Evolutionary conservation across 2,113 vertebrate species (phyloP).

Genomic region (Pluvialis apricaria): DNA sequence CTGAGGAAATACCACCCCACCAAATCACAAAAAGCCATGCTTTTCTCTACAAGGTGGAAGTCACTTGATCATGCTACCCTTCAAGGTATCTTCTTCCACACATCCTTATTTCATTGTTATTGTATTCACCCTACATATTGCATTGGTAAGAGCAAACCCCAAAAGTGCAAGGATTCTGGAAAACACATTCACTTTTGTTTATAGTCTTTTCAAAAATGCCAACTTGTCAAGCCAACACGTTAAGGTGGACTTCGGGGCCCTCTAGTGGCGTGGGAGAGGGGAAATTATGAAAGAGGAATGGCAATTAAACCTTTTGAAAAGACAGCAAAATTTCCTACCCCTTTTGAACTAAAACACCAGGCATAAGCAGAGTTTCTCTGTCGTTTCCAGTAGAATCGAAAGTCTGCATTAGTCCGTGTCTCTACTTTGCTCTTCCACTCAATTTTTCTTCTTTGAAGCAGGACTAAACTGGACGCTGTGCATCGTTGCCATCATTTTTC

Average conservation of each 20-base stretch:
- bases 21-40: neutral
- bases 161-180: neutral
- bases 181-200: rapidly evolving
- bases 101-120: neutral
- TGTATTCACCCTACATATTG: neutral
- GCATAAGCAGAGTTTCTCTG: neutral
- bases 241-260: conserved; percentile 43
- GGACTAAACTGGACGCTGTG: neutral
- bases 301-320: neutral
- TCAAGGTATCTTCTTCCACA: neutral
- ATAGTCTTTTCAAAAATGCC: neutral
- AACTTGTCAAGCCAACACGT: neutral
- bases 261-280: conserved; percentile 23
- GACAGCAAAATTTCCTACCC: rapidly evolving
- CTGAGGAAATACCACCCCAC: neutral
- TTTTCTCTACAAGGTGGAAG: neutral
- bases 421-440: neutral
- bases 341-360: neutral
- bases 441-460: neutral
- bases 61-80: neutral
- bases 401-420: neutral
- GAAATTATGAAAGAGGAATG: neutral
- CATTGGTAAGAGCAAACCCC: neutral
- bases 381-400: neutral
- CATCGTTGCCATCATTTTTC: neutral